Percentiles rank a stretch among this genome's conserved stretches.
These are phyloP conservation scores for Gobionotothen gibberifrons DNA, from an alignment of 2,797 vertebrate genomes.

Conservation along the genomic window DNA sequence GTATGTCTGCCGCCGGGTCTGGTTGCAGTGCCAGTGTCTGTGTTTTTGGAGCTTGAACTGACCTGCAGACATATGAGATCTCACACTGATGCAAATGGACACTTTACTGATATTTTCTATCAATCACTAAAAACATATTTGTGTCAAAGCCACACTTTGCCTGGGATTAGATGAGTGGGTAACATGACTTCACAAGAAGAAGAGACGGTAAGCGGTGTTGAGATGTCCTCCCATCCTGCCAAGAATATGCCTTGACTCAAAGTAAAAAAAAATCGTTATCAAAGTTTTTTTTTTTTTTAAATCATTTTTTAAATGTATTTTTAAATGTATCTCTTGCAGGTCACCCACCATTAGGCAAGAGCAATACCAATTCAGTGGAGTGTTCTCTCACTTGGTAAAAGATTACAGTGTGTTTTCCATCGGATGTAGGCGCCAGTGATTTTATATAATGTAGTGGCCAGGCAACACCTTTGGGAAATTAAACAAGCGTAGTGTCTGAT, in stretches of 20 bases:
- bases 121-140: no score
- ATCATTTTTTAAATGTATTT: neutral
- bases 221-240: constrained; percentile 90
- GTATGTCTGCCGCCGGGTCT: neutral
- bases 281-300: constrained; percentile 39
- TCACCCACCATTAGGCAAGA: neutral
- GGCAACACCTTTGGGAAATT: constrained; percentile 1
- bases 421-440: neutral
- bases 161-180: constrained; percentile 77
- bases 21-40: neutral
- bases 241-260: constrained; percentile 98
- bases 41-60: neutral
- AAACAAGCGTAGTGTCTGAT: neutral
- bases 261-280: constrained; percentile 64
- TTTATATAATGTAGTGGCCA: neutral
- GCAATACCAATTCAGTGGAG: neutral
- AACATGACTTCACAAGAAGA: constrained; percentile 82
- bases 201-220: constrained; percentile 82
- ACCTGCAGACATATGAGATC: neutral
- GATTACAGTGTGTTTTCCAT: constrained; percentile 7
- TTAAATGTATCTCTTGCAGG: neutral
- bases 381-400: neutral
- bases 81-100: no score
- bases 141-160: constrained; percentile 73
- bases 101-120: no score